A percentile compares a stretch with the other conserved stretches of the same genome.
Conservation (phyloP, 2,888 invertebrate genomes). For the Torymus aiolomorphi region DNA sequence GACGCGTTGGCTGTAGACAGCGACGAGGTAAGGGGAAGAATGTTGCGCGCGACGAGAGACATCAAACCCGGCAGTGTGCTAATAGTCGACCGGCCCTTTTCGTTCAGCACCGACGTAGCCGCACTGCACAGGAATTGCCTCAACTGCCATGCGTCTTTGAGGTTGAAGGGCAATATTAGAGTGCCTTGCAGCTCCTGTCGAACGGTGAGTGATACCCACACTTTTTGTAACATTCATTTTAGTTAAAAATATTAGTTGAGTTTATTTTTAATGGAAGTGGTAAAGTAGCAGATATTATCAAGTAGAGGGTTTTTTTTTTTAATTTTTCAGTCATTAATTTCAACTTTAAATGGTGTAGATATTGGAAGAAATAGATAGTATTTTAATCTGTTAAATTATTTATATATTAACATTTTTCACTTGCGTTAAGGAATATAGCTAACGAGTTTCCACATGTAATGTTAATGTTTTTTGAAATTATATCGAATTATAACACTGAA, state of each 20-base stretch:
- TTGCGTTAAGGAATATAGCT: no score
- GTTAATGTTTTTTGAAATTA: no score
- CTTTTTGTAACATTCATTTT: constrained; percentile 7
- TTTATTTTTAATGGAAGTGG: no score
- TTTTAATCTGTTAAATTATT: no score
- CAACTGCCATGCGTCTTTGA: constrained; percentile 68
- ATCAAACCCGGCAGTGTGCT: constrained; percentile 73
- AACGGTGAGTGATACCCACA: constrained; percentile 61
- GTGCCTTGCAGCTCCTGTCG: constrained; percentile 70
- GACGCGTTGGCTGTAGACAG: constrained; percentile 64
- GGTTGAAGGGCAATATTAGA: constrained; percentile 59
- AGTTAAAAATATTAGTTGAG: constrained; percentile 1
- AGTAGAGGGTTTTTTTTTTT: no score
- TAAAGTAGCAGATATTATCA: no score
- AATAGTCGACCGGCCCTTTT: constrained; percentile 70
- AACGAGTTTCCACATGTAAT: no score
- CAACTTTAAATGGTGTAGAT: no score
- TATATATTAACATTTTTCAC: no score
- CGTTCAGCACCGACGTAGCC: constrained; percentile 68
- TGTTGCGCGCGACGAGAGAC: constrained; percentile 73
- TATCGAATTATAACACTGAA: no score
- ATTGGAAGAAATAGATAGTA: no score
- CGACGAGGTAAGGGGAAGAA: constrained; percentile 71
- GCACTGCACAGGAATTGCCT: constrained; percentile 69
- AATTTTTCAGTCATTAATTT: no score